Evolutionary conservation across 2,797 vertebrate genomes (phyloP).

Genomic region (Chaetodon trifasciatus): DNA sequence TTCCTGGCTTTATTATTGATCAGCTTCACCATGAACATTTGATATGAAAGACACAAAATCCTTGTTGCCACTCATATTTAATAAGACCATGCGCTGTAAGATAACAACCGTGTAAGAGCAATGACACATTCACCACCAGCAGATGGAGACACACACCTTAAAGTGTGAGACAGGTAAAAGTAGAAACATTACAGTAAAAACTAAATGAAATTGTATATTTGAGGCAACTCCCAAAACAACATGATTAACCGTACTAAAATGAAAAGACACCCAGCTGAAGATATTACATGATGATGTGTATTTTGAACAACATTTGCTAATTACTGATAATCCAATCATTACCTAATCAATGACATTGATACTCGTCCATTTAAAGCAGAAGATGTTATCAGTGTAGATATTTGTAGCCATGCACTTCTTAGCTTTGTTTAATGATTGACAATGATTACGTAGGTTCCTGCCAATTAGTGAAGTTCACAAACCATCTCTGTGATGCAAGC

Average conservation of each 20-base stretch:
- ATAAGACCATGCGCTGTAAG: neutral
- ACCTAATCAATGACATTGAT: too few relatives aligned
- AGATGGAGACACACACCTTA: constrained; percentile 39
- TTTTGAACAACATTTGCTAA: neutral
- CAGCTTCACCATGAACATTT: neutral
- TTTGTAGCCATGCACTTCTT: neutral
- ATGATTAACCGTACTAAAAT: neutral
- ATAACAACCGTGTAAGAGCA: neutral
- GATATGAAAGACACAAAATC: neutral
- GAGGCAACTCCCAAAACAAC: neutral
- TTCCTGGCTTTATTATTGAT: constrained; percentile 25
- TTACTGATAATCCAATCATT: too few relatives aligned
- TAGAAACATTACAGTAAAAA: too few relatives aligned
- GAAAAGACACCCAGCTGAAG: neutral
- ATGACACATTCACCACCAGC: neutral
- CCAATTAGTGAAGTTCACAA: constrained; percentile 59
- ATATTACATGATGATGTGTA: neutral
- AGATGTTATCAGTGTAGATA: neutral
- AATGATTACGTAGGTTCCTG: neutral
- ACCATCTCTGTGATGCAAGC: constrained; percentile 25
- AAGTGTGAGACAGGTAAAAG: neutral
- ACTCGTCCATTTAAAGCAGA: too few relatives aligned
- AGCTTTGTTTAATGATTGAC: neutral
- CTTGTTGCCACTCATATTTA: neutral
- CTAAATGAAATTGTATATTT: neutral